A percentile compares a stretch with the other conserved stretches of the same genome.
Conservation (phyloP, 2,113 vertebrate genomes). For the Chloroceryle aenea region DNA sequence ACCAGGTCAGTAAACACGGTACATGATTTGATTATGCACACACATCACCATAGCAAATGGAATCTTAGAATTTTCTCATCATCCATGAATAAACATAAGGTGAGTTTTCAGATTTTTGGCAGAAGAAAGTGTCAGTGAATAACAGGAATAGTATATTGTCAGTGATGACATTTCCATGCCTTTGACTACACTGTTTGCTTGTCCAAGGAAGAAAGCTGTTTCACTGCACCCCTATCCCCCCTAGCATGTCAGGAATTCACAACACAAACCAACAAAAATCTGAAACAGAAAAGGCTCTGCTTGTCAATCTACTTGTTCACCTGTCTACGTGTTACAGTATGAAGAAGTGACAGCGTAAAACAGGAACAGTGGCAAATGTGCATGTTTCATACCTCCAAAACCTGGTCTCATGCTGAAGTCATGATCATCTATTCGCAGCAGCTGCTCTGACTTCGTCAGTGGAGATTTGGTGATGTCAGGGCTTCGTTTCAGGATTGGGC, state of each 20-base stretch:
- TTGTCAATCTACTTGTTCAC: background rate
- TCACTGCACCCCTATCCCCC: background rate
- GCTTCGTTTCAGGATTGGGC: slow-evolving; percentile 90
- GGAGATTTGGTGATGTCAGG: slow-evolving; percentile 96
- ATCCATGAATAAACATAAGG: background rate
- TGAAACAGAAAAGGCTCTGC: background rate
- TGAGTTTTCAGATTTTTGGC: background rate
- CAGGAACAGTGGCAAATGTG: background rate
- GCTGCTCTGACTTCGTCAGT: slow-evolving; percentile 94
- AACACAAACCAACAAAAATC: background rate
- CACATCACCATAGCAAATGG: background rate
- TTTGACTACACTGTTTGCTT: background rate
- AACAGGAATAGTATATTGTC: background rate
- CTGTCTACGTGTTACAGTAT: fast-evolving
- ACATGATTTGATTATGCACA: background rate
- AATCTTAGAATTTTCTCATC: background rate
- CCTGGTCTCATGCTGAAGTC: slow-evolving; percentile 99
- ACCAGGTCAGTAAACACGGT: background rate
- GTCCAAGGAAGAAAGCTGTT: background rate
- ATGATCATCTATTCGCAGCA: slow-evolving; percentile 95
- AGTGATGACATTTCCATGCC: background rate
- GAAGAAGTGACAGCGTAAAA: background rate
- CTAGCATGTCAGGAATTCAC: background rate
- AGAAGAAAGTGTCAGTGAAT: background rate
- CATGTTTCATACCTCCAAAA: slow-evolving; percentile 87